Evolutionary conservation across 2,888 invertebrate genomes (phyloP), one percentile per base, ranked within the genome.

Genomic region (Acrobeloides nanus): DNA sequence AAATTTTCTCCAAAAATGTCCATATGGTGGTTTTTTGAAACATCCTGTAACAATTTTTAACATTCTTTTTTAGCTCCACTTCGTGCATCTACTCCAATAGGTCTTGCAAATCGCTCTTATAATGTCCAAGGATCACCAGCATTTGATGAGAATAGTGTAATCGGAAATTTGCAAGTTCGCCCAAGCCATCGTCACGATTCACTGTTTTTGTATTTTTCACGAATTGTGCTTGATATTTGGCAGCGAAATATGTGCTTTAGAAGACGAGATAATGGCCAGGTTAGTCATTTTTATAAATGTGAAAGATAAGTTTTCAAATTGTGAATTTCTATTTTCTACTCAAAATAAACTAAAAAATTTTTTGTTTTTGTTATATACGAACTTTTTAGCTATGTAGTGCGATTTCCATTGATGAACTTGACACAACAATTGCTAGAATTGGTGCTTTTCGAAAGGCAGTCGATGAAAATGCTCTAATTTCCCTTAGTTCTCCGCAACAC

Each of bases 151-250:
- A n/a, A n/a, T n/a, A n/a, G n/a, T n/a, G n/a, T n/a, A 15, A 2
- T 37, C 35, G 38, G 18, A 10, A 33, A 25, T n/a, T 12, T 38
- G 4, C 7, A 5, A 15, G 21, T 53, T 3, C 23, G 69, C 5
- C 79, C 76, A 74, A 87, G 87, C 0, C 83, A 87, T 0, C 89
- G 89, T 74, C 93, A 93, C 74, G 87, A 90, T 72, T 90, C 89
- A 0, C 80, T 95, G 7, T 95, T 90, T 76, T 81, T 90, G 33
- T 89, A 88, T 73, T 82, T 92, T 12, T 83, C 86, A 20, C 81
- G 93, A 61, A 84, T 95, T 61, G 77, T 97, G 17, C 80, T 54
- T 25, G 86, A 88, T 0, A 81, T 95, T 55, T 95, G 95, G 95
- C 84, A 76, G 26, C 50, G 57, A 8, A 65, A 65, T 44, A 62